Percentiles rank a stretch among this genome's conserved stretches.
These are phyloP conservation scores for Odontothrips loti DNA, from an alignment of 2,888 invertebrate genomes.

Conservation along the genomic window DNA sequence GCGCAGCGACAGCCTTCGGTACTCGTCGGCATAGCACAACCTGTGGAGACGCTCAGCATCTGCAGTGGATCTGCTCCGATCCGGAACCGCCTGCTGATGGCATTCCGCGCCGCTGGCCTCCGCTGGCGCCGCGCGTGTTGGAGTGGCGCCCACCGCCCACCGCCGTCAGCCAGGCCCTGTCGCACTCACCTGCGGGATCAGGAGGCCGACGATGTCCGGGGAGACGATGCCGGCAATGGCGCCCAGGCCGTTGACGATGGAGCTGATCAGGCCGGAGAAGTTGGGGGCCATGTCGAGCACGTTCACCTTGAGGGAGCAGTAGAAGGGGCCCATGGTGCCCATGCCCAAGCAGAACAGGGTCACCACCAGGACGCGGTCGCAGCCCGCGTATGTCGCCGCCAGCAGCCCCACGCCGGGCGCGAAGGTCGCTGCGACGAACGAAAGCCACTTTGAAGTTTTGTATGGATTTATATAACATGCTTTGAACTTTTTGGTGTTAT, in stretches of 20 bases:
- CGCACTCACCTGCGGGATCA: conserved; percentile 53
- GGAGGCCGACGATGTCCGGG: conserved; percentile 56
- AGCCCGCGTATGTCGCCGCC: conserved; percentile 64
- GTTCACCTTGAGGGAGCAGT: conserved; percentile 67
- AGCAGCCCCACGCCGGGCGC: conserved; percentile 65
- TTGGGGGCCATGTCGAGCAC: conserved; percentile 63
- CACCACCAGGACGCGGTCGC: conserved; percentile 58
- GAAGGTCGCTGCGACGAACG: conserved; percentile 58
- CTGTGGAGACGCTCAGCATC: too few relatives aligned
- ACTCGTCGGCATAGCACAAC: too few relatives aligned
- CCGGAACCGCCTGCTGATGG: too few relatives aligned
- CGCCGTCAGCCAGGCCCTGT: too few relatives aligned
- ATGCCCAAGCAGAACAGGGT: conserved; percentile 62
- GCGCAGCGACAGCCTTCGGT: too few relatives aligned
- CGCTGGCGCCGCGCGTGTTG: too few relatives aligned
- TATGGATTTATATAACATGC: too few relatives aligned
- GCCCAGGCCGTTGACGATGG: conserved; percentile 66
- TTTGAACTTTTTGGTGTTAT: too few relatives aligned
- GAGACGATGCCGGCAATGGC: conserved; percentile 67
- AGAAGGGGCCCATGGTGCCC: conserved; percentile 67
- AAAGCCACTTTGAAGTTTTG: too few relatives aligned
- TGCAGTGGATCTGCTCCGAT: too few relatives aligned
- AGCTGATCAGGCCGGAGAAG: conserved; percentile 64
- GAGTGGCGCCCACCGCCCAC: too few relatives aligned
- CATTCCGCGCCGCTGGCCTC: too few relatives aligned